These are phyloP conservation scores for Dasysyrphus tricinctus DNA, from an alignment of 2,888 invertebrate genomes.

Conservation along the genomic window DNA sequence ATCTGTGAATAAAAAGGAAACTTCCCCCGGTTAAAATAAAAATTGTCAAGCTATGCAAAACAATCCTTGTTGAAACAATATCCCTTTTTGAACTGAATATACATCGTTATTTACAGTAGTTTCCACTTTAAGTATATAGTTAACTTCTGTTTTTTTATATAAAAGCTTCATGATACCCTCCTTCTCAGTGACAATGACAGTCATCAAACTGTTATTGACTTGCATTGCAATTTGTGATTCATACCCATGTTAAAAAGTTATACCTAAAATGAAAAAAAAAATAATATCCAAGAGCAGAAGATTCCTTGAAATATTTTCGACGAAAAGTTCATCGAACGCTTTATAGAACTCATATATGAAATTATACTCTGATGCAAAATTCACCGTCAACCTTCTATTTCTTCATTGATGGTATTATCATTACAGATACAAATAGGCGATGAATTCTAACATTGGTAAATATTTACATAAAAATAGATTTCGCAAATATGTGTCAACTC, in stretches of 20 bases:
- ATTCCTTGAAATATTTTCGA: constrained; percentile 8
- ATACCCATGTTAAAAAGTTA: constrained; percentile 9
- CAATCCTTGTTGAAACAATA: background rate
- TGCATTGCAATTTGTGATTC: constrained; percentile 16
- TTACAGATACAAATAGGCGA: too few relatives aligned
- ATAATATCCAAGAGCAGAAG: background rate
- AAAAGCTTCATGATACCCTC: background rate
- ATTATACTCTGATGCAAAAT: background rate
- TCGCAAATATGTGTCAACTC: too few relatives aligned
- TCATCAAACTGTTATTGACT: constrained; percentile 6
- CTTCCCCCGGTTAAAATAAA: background rate
- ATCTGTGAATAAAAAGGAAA: background rate
- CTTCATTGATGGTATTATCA: too few relatives aligned
- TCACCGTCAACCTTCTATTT: background rate
- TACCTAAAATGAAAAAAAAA: background rate
- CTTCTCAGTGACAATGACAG: background rate
- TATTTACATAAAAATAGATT: too few relatives aligned
- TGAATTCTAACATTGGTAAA: too few relatives aligned
- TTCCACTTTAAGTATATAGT: background rate
- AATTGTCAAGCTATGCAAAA: background rate
- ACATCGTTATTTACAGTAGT: background rate
- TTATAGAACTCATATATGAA: constrained; percentile 14
- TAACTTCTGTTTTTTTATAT: background rate
- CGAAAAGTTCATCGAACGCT: constrained; percentile 31
- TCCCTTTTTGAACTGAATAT: background rate